phyloP scores from a whole-genome alignment of 2,888 invertebrate genomes.

The Coleophora flavipennella region DNA sequence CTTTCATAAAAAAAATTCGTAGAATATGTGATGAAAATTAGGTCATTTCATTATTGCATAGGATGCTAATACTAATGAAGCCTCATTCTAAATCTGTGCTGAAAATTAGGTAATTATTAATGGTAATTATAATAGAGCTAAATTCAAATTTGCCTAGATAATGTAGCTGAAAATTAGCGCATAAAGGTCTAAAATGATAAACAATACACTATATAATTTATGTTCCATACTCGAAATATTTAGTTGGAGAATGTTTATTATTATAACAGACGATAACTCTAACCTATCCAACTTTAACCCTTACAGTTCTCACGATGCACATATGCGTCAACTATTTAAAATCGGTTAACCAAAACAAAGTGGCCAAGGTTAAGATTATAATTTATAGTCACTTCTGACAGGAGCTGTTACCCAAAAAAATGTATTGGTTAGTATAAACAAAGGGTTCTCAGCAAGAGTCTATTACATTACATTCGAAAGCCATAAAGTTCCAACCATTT shows the following conservation, averaged over 20 bases:
- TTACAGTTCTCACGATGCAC: conserved; percentile 56
- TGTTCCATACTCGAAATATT: conserved; percentile 2
- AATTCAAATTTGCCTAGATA: too few relatives aligned
- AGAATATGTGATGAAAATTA: conserved; percentile 27
- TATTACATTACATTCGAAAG: too few relatives aligned
- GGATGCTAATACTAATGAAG: conserved; percentile 33
- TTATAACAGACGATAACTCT: conserved; percentile 8
- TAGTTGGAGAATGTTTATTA: conserved; percentile 3
- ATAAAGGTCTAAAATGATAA: too few relatives aligned
- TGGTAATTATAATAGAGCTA: conserved; percentile 9
- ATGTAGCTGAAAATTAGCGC: too few relatives aligned
- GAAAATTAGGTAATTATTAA: conserved; percentile 26
- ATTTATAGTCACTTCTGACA: conserved; percentile 66
- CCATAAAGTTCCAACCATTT: not conserved
- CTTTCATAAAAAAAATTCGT: conserved; percentile 23
- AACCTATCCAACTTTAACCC: conserved; percentile 21
- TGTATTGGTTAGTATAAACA: conserved; percentile 49
- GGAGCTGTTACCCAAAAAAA: conserved; percentile 39
- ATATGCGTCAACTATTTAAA: conserved; percentile 35
- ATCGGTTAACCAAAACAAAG: conserved; percentile 55
- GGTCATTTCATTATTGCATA: conserved; percentile 26
- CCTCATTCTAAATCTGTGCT: conserved; percentile 28
- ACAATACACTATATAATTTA: too few relatives aligned
- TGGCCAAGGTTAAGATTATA: conserved; percentile 63
- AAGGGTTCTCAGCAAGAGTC: conserved; percentile 28